These are phyloP conservation scores for Dasysyrphus tricinctus DNA, from an alignment of 2,888 invertebrate genomes.

Conservation along the genomic window DNA sequence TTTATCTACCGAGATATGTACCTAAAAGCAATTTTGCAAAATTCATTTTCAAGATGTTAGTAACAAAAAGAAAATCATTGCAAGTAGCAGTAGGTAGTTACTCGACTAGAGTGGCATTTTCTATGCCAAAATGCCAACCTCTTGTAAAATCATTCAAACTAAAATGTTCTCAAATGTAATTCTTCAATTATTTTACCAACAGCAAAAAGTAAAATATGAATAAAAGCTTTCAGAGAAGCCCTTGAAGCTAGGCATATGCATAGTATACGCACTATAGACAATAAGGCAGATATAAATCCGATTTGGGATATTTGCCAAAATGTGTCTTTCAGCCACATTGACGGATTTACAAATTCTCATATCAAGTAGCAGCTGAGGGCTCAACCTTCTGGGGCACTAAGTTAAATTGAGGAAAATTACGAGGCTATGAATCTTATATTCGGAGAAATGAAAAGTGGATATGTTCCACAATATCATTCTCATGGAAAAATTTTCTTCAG, in stretches of 20 bases:
- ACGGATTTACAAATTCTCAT: neutral
- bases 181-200: neutral
- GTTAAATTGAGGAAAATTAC: neutral
- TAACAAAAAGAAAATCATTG: neutral
- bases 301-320: slow-evolving; percentile 17
- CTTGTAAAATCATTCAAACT: neutral
- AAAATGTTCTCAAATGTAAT: neutral
- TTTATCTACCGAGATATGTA: neutral
- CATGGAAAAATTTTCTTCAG: too few species aligned
- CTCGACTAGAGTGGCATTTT: neutral
- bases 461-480: too few species aligned
- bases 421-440: neutral
- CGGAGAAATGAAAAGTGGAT: too few species aligned
- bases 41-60: neutral
- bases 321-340: neutral
- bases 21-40: neutral
- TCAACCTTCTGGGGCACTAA: neutral
- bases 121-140: neutral
- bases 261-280: neutral
- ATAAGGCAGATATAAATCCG: neutral
- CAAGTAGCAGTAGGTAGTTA: neutral
- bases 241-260: neutral
- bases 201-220: neutral
- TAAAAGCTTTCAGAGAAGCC: neutral
- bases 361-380: neutral